Base-by-base conservation (phyloP, 2,797 vertebrate species). In the Huso huso region DNA sequence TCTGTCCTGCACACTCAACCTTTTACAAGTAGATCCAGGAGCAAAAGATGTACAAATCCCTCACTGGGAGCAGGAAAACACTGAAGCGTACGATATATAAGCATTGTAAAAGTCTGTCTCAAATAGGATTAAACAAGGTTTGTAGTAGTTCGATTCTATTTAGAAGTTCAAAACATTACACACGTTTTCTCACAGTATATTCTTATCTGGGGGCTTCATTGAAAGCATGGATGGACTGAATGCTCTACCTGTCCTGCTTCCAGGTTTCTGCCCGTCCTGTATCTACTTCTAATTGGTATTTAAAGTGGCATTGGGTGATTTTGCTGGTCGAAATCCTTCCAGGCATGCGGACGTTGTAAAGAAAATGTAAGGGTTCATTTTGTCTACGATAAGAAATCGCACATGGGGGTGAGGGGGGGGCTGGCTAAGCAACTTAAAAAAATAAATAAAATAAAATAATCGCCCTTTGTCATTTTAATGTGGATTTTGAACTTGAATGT, bases 21-120 rank as follows among this genome's bases (percentile, higher is more conserved):
- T 37, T 81, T 71, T 66, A 76, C 76, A 75, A 86, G 84, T 84
- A 89, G 83, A 88, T 89, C 83, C 86, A 89, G 79, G 76, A 76
- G 81, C 81, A 37, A 37, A 4, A 37, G 2, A 37, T 3, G 4
- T 37, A 74, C 64, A 67, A 70, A 70, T 52, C 62, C 10, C 11
- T 58, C 66, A 59, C 15, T 60, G 10, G 62, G 57, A 51, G 62
- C 63, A 63, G 11, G 15, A 18, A 59, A 37, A 70, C 62, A 57
- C 18, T 10, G 37, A 53, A 50, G 50, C 6, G 23, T 2, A 11
- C 58, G 58, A 15, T 23, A 50, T 18, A 10, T 11, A 10, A 48
- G 52, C 23, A 37, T 63, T 66, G 65, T 10, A 37, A 48, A 15
- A 13, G 48, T 70, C 55, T 51, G 61, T 49, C 7, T 13, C 49